Conservation (phyloP, 2,888 invertebrate genomes). For the Agonopterix subpropinquella region DNA sequence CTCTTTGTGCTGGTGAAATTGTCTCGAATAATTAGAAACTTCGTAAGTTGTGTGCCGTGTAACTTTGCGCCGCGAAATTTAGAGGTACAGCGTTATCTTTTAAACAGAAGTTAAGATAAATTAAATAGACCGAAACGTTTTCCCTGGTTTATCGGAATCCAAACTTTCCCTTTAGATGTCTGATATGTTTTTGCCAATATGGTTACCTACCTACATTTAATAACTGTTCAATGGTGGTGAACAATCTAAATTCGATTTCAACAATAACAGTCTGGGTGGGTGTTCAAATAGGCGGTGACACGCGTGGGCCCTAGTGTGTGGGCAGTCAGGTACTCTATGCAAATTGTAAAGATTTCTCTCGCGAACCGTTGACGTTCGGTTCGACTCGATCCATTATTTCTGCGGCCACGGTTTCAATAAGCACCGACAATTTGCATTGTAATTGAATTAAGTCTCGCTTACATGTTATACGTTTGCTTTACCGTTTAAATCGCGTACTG, state of each 20-base stretch:
- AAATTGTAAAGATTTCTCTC: slow-evolving; percentile 48
- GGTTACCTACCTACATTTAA: background rate
- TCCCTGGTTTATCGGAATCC: no score
- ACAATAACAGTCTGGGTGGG: slow-evolving; percentile 28
- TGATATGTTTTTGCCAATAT: no score
- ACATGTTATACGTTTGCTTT: slow-evolving; percentile 21
- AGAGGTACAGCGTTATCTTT: background rate
- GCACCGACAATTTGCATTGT: slow-evolving; percentile 44
- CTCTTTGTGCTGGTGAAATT: slow-evolving; percentile 49
- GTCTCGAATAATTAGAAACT: slow-evolving; percentile 46
- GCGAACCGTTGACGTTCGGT: slow-evolving; percentile 18
- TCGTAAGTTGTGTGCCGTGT: slow-evolving; percentile 7
- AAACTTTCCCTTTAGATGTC: no score
- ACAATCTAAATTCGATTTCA: background rate
- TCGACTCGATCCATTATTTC: slow-evolving; percentile 37
- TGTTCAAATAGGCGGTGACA: slow-evolving; percentile 26
- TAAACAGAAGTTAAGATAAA: background rate
- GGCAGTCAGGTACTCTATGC: slow-evolving; percentile 40
- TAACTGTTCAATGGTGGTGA: background rate
- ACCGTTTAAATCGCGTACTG: slow-evolving; percentile 10
- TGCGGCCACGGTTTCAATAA: slow-evolving; percentile 43
- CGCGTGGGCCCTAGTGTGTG: slow-evolving; percentile 34
- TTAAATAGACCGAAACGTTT: no score
- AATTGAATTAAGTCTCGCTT: slow-evolving; percentile 39
- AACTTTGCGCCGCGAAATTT: background rate